Evolutionary conservation across 2,888 invertebrate genomes (phyloP).

Genomic region (Oscheius sp.): DNA sequence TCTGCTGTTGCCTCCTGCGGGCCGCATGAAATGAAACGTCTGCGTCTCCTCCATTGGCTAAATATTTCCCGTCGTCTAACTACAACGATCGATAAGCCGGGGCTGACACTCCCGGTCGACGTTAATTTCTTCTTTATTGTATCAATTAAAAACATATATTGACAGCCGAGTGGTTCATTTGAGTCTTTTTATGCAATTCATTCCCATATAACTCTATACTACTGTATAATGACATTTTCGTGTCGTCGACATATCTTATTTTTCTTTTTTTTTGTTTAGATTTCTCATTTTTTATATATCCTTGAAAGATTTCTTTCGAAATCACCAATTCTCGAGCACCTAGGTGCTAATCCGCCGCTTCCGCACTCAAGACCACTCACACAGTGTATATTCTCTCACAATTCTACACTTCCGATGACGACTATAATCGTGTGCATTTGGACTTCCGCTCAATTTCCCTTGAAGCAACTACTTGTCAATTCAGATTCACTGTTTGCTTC

Average conservation of each 20-base stretch:
- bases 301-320: too few relatives aligned
- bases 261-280: background rate
- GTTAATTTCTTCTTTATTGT: slow-evolving; percentile 29
- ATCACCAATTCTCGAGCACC: too few relatives aligned
- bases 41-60: slow-evolving; percentile 7
- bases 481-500: slow-evolving; percentile 3
- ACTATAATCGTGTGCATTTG: slow-evolving; percentile 17
- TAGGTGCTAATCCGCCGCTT: too few relatives aligned
- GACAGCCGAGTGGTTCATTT: too few relatives aligned
- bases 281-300: too few relatives aligned
- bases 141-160: slow-evolving; percentile 21
- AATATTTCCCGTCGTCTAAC: slow-evolving; percentile 5
- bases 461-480: slow-evolving; percentile 15
- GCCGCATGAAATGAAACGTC: slow-evolving; percentile 21
- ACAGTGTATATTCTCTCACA: too few relatives aligned
- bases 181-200: background rate
- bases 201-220: background rate
- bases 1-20: slow-evolving; percentile 22
- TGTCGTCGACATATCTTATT: background rate
- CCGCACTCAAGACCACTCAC: too few relatives aligned
- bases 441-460: slow-evolving; percentile 25
- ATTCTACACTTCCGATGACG: background rate
- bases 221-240: background rate
- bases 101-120: slow-evolving; percentile 30
- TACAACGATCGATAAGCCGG: slow-evolving; percentile 19